phyloP scores from a whole-genome alignment of 2,888 invertebrate species.

The Clostera curtula region DNA sequence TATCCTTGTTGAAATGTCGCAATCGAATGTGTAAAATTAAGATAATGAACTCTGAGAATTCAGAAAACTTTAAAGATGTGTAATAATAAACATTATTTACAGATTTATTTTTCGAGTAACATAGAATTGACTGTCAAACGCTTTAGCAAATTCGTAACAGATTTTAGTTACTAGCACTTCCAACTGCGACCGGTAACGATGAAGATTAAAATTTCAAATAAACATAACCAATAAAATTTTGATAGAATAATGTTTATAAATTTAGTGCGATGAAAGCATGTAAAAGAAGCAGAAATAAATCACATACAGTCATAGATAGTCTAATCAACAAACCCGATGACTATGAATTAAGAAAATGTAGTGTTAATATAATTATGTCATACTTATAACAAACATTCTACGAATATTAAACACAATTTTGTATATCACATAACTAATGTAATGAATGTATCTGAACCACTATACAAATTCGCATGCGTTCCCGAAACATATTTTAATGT shows the following conservation, averaged over 20 bases:
- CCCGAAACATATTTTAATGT: background rate
- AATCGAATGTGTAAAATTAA: conserved; percentile 31
- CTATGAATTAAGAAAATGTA: conserved; percentile 28
- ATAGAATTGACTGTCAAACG: no score
- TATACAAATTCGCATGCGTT: conserved; percentile 1
- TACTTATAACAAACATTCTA: background rate
- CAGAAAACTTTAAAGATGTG: no score
- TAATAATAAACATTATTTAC: no score
- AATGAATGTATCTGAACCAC: background rate
- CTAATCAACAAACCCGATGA: conserved; percentile 38
- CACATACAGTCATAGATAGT: conserved; percentile 31
- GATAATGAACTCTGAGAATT: no score
- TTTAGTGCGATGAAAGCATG: conserved; percentile 46
- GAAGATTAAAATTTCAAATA: conserved; percentile 18
- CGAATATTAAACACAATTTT: background rate
- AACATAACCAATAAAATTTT: conserved; percentile 25
- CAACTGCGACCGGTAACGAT: conserved; percentile 34
- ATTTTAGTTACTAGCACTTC: conserved; percentile 19
- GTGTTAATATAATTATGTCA: conserved; percentile 6
- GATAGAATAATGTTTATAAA: conserved; percentile 19
- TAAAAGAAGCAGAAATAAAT: conserved; percentile 48
- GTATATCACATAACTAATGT: background rate
- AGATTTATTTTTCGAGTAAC: no score
- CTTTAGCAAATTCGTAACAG: conserved; percentile 1
- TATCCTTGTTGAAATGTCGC: conserved; percentile 36